Percentiles rank a stretch among this genome's conserved stretches.
phyloP scores from a whole-genome alignment of 2,888 invertebrate species.

The Pogonocherus hispidulus region DNA sequence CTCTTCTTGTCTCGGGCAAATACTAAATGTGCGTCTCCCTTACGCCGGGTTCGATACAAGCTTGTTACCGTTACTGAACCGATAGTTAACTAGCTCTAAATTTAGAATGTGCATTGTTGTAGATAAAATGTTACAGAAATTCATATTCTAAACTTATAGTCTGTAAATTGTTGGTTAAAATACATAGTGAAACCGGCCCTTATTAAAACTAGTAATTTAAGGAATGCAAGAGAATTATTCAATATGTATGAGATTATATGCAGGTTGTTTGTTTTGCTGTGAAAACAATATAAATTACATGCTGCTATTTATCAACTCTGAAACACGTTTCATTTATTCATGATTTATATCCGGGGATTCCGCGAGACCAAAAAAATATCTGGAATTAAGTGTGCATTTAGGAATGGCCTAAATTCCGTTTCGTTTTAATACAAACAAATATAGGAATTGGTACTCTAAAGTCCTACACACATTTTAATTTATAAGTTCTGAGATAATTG shows the following conservation, averaged over 20 bases:
- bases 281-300: neutral
- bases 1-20: no score
- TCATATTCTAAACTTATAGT: no score
- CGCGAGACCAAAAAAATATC: neutral
- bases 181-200: no score
- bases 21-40: no score
- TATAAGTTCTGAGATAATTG: no score
- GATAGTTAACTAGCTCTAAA: no score
- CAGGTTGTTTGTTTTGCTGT: neutral
- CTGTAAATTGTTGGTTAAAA: no score
- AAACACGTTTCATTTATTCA: neutral
- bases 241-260: neutral
- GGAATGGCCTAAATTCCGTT: neutral
- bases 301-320: neutral
- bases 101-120: no score
- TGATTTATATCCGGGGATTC: neutral
- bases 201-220: neutral
- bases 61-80: no score
- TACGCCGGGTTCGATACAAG: no score
- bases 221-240: neutral
- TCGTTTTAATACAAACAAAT: neutral
- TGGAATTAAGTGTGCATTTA: neutral
- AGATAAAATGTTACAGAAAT: no score
- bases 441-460: neutral
- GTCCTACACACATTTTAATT: neutral